A percentile compares a stretch with the other conserved stretches of the same genome.
Conservation (phyloP, 1,140 invertebrate species). For the Parapsyche elsis region DNA sequence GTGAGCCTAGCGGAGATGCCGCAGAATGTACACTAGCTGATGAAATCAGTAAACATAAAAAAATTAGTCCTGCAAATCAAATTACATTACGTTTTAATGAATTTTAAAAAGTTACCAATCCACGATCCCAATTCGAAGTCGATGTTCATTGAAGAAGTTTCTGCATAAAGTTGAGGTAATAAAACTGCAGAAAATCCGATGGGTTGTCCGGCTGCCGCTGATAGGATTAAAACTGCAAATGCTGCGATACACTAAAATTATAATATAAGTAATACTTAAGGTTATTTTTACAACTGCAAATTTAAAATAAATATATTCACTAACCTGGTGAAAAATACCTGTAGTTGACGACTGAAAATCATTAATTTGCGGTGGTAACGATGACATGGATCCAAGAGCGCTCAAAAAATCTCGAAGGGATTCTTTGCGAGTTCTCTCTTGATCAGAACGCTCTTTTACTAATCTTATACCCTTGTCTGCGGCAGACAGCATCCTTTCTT, state of each 20-base stretch:
- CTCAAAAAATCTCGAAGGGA: conserved; percentile 65
- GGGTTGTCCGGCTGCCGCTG: conserved; percentile 76
- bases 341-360: conserved; percentile 63
- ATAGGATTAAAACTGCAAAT: conserved; percentile 73
- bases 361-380: conserved; percentile 62
- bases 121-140: conserved; percentile 73
- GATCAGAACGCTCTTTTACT: conserved; percentile 46
- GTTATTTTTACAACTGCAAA: neutral
- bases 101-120: conserved; percentile 68
- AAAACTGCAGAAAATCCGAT: conserved; percentile 77
- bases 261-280: neutral
- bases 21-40: conserved; percentile 76
- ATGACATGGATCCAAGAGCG: conserved; percentile 65
- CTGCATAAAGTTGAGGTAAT: conserved; percentile 69
- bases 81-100: conserved; percentile 17
- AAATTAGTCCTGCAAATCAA: neutral
- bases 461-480: conserved; percentile 55
- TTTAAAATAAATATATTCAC: neutral
- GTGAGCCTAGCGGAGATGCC: conserved; percentile 73
- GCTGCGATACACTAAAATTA: conserved; percentile 73
- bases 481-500: conserved; percentile 64
- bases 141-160: conserved; percentile 67
- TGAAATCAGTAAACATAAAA: conserved; percentile 43
- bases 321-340: conserved; percentile 65
- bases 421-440: conserved; percentile 58